Percentiles rank a stretch among this genome's conserved stretches.
Conservation (phyloP, 2,888 invertebrate species). For the Trypoxylon attenuatum region DNA sequence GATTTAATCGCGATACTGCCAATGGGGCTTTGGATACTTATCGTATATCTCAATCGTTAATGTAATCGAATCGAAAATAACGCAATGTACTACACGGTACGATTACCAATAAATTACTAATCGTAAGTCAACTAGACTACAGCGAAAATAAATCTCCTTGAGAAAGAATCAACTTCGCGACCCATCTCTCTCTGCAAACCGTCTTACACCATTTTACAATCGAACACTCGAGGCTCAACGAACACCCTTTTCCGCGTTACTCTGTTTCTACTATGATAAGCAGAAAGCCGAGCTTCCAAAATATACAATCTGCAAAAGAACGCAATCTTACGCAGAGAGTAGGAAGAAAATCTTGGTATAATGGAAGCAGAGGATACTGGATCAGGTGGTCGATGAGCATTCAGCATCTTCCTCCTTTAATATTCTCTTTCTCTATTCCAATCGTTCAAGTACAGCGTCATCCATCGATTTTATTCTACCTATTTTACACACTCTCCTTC, state of each 20-base stretch:
- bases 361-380: slow-evolving; percentile 6
- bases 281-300: too few species aligned
- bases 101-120: not conserved
- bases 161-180: too few species aligned
- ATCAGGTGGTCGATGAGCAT: slow-evolving; percentile 17
- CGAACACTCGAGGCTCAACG: too few species aligned
- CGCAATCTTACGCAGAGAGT: slow-evolving; percentile 26
- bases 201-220: too few species aligned
- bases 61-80: not conserved
- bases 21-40: too few species aligned
- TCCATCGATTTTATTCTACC: slow-evolving; percentile 11
- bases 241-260: too few species aligned
- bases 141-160: not conserved
- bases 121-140: not conserved
- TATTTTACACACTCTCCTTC: slow-evolving; percentile 40
- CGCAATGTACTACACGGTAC: not conserved
- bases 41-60: not conserved
- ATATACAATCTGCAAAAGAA: too few species aligned
- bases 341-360: slow-evolving; percentile 28
- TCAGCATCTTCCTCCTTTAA: slow-evolving; percentile 19
- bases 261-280: too few species aligned
- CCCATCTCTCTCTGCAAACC: too few species aligned
- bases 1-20: too few species aligned
- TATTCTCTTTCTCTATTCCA: not conserved
- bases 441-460: slow-evolving; percentile 9